Evolutionary conservation across 2,888 invertebrate species (phyloP).

Genomic region (Pammene aurita): DNA sequence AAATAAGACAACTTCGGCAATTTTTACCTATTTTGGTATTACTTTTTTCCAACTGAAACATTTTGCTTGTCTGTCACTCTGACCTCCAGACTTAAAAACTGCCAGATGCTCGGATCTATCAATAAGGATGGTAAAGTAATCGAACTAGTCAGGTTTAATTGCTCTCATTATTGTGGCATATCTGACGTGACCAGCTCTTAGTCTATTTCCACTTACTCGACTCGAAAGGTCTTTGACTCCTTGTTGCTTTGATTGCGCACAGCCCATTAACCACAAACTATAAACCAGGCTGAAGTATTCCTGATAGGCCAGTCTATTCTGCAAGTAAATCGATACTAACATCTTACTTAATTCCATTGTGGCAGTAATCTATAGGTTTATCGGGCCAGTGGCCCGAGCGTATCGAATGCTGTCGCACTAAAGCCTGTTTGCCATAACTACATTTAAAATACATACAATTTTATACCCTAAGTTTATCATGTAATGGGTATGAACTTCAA

Average conservation of each 20-base stretch:
- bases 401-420: slow-evolving; percentile 21
- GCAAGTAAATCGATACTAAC: slow-evolving; percentile 32
- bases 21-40: too few species aligned
- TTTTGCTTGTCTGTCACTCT: too few species aligned
- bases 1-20: too few species aligned
- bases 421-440: not conserved
- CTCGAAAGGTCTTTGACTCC: not conserved
- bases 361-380: slow-evolving; percentile 34
- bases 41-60: too few species aligned
- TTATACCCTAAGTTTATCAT: not conserved
- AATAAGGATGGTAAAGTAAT: too few species aligned
- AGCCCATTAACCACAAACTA: slow-evolving; percentile 8
- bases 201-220: too few species aligned
- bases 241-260: slow-evolving; percentile 5
- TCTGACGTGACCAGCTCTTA: too few species aligned
- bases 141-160: too few species aligned
- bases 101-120: too few species aligned
- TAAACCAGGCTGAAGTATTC: slow-evolving; percentile 8
- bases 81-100: too few species aligned
- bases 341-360: slow-evolving; percentile 40
- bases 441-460: not conserved
- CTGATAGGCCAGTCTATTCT: slow-evolving; percentile 24
- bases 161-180: too few species aligned
- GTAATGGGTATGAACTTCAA: not conserved
- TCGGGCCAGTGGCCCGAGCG: slow-evolving; percentile 35